Conservation (phyloP, 2,797 vertebrate genomes). For the Orestias chungarensis region DNA sequence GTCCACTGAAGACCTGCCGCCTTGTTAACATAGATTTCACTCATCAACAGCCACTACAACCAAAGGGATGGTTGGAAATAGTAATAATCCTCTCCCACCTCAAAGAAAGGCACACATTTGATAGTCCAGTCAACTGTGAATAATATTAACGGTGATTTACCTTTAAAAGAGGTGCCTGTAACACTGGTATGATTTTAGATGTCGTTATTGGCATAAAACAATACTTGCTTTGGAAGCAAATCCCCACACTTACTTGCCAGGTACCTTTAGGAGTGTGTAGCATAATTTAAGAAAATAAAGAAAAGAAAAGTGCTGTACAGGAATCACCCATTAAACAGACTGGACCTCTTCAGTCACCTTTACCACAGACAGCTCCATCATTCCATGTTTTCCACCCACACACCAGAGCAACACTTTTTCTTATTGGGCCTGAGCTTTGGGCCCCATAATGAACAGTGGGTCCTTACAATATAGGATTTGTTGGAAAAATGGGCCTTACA, state of each 20-base stretch:
- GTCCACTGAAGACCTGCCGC: constrained; percentile 62
- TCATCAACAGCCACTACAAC: constrained; percentile 41
- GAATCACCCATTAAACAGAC: constrained; percentile 29
- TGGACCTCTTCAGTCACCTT: constrained; percentile 48
- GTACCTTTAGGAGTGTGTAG: constrained; percentile 15
- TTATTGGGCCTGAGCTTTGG: too few species aligned
- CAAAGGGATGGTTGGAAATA: not conserved
- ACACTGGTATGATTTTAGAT: constrained; percentile 21
- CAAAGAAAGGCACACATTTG: constrained; percentile 7
- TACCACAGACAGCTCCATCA: constrained; percentile 64
- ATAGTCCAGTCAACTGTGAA: not conserved
- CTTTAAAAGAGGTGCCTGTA: not conserved
- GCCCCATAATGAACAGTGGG: too few species aligned
- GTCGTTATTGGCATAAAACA: constrained; percentile 9
- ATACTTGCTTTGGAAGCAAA: constrained; percentile 8
- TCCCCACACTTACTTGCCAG: constrained; percentile 1
- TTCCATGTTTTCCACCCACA: constrained; percentile 66
- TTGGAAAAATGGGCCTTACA: too few species aligned
- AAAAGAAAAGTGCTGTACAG: constrained; percentile 16
- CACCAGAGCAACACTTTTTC: constrained; percentile 42
- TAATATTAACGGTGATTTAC: constrained; percentile 23
- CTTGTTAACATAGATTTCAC: constrained; percentile 73
- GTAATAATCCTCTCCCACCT: not conserved
- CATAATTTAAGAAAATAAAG: constrained; percentile 23
- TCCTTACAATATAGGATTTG: too few species aligned